Conservation (phyloP, 2,888 invertebrate genomes). For the Drosophila lutescens region DNA sequence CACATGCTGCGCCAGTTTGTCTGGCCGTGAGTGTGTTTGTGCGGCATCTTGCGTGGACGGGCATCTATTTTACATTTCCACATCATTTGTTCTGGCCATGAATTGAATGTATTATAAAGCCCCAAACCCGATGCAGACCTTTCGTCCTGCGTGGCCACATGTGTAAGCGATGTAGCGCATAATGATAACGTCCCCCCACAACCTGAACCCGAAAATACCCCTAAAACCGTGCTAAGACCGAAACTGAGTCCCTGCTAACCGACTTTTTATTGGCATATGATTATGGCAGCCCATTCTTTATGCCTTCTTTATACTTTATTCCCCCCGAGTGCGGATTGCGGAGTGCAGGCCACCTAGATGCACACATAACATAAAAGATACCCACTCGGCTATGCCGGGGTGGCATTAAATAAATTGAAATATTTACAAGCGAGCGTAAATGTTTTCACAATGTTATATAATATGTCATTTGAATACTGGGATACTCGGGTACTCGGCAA, state of each 20-base stretch:
- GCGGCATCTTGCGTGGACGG: constrained; percentile 52
- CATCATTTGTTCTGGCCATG: constrained; percentile 82
- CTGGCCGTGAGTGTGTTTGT: constrained; percentile 11
- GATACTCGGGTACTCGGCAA: constrained; percentile 5
- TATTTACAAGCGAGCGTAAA: constrained; percentile 76
- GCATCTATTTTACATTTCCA: constrained; percentile 83
- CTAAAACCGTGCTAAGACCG: constrained; percentile 11
- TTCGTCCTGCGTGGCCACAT: constrained; percentile 53
- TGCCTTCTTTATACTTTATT: constrained; percentile 28
- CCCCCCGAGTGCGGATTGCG: not conserved
- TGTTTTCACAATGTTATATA: constrained; percentile 69
- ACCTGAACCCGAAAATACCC: constrained; percentile 23
- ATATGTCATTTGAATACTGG: constrained; percentile 65
- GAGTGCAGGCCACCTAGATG: constrained; percentile 61
- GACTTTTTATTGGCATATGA: constrained; percentile 77
- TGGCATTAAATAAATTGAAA: constrained; percentile 77
- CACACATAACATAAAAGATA: constrained; percentile 71
- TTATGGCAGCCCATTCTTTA: constrained; percentile 79
- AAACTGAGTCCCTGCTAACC: constrained; percentile 63
- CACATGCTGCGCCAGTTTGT: constrained; percentile 42
- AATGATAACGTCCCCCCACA: constrained; percentile 66
- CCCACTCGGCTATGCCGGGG: constrained; percentile 37
- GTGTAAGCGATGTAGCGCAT: constrained; percentile 76
- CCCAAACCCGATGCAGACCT: constrained; percentile 15
- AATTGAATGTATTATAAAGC: constrained; percentile 79